Conservation (phyloP, 2,888 invertebrate species). For the Fragum fragum region DNA sequence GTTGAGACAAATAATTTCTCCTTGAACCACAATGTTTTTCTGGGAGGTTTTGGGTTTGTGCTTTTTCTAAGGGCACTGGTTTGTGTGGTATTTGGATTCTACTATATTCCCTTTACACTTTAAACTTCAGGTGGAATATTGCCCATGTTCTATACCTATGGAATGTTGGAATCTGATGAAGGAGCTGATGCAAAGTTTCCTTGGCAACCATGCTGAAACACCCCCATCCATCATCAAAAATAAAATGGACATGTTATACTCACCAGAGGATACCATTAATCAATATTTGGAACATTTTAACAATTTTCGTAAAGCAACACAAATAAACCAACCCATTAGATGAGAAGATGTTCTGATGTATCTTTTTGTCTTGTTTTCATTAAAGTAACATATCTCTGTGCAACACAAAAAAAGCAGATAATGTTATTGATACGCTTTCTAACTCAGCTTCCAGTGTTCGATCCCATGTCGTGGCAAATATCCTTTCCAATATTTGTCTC, state of each 20-base stretch:
- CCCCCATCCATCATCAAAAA: constrained; percentile 91
- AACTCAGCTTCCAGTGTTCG: no score
- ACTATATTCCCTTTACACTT: neutral
- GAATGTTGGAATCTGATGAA: constrained; percentile 96
- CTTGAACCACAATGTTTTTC: neutral
- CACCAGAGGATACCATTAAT: constrained; percentile 96
- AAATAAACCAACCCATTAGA: constrained; percentile 51
- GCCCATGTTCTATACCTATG: constrained; percentile 95
- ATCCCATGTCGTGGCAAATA: no score
- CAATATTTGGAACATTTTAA: constrained; percentile 98
- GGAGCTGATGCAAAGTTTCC: constrained; percentile 96
- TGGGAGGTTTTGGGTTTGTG: no score
- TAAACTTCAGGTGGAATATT: constrained; percentile 93
- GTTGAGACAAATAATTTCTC: no score
- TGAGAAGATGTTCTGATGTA: constrained; percentile 19
- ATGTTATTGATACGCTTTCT: no score
- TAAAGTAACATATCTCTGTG: no score
- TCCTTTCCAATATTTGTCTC: no score
- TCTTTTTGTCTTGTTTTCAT: no score
- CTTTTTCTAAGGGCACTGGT: no score
- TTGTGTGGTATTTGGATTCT: no score
- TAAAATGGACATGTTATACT: constrained; percentile 94
- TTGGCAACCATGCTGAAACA: constrained; percentile 91
- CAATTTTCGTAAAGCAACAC: constrained; percentile 91
- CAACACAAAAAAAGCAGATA: no score